Conservation (phyloP, 1,140 invertebrate genomes). For the Bombus breviceps region DNA sequence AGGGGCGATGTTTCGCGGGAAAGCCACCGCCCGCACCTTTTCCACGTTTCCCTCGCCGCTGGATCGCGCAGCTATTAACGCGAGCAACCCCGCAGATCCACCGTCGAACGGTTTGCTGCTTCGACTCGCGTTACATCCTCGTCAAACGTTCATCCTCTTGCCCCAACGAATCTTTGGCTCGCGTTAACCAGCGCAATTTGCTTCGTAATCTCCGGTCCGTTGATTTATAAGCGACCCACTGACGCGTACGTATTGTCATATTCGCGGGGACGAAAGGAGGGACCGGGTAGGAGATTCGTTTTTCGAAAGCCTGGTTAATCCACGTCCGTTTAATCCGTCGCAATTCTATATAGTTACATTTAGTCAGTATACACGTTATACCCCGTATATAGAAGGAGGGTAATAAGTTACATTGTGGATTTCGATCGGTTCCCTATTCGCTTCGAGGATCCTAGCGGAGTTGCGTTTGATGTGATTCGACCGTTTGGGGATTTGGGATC, state of each 20-base stretch:
- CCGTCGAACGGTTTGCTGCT: background rate
- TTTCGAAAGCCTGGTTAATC: conserved; percentile 40
- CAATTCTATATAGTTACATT: conserved; percentile 7
- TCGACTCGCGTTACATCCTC: background rate
- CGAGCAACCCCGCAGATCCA: background rate
- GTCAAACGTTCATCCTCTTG: background rate
- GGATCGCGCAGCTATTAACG: background rate
- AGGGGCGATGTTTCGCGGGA: background rate
- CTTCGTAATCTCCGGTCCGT: conserved; percentile 18
- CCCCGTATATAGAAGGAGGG: background rate
- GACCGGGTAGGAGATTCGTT: background rate
- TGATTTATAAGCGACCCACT: background rate
- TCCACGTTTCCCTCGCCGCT: background rate
- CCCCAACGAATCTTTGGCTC: background rate
- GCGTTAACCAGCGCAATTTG: conserved; percentile 9
- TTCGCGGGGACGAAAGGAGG: background rate
- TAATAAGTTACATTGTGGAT: conserved; percentile 37
- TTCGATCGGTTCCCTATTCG: conserved; percentile 2
- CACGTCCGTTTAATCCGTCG: conserved; percentile 28
- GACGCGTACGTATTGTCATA: background rate
- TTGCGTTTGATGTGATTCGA: conserved; percentile 43
- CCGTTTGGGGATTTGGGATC: conserved; percentile 24
- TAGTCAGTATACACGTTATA: background rate
- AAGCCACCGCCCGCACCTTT: background rate
- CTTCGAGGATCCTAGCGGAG: background rate